Percentiles rank a stretch among this genome's conserved stretches.
Conservation (phyloP, 2,113 vertebrate genomes). For the Poeciliopsis prolifica region DNA sequence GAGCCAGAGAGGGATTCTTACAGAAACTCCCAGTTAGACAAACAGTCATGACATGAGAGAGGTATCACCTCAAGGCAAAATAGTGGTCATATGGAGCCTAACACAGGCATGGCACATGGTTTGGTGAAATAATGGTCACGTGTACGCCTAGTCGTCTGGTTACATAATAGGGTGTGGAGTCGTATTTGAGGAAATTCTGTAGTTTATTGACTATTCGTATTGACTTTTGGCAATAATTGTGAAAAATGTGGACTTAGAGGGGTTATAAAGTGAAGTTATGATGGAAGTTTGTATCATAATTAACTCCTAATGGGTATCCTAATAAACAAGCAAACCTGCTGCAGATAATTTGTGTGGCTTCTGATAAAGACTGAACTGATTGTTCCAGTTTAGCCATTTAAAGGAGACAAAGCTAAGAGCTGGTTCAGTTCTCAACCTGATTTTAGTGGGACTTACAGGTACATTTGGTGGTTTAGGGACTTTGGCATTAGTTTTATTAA, state of each 20-base stretch:
- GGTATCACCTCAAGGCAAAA: conserved; percentile 54
- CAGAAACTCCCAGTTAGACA: conserved; percentile 1
- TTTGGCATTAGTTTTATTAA: no score
- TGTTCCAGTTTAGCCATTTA: not conserved
- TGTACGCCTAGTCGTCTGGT: not conserved
- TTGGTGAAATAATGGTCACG: conserved; percentile 13
- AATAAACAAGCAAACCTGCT: no score
- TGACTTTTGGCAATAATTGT: not conserved
- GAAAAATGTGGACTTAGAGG: not conserved
- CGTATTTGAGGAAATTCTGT: not conserved
- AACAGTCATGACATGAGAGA: conserved; percentile 42
- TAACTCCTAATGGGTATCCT: not conserved
- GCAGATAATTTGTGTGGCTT: not conserved
- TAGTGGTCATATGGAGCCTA: conserved; percentile 41
- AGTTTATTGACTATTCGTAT: not conserved
- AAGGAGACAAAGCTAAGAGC: not conserved
- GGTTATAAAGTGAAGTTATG: not conserved
- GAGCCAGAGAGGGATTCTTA: not conserved
- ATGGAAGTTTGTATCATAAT: not conserved
- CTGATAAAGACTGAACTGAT: not conserved
- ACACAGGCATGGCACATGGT: not conserved
- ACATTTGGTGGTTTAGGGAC: no score
- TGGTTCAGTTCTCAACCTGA: no score
- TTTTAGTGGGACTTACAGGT: no score
- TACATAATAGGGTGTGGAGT: not conserved